Conservation (phyloP, 1,140 invertebrate genomes). For the Papilio machaon region DNA sequence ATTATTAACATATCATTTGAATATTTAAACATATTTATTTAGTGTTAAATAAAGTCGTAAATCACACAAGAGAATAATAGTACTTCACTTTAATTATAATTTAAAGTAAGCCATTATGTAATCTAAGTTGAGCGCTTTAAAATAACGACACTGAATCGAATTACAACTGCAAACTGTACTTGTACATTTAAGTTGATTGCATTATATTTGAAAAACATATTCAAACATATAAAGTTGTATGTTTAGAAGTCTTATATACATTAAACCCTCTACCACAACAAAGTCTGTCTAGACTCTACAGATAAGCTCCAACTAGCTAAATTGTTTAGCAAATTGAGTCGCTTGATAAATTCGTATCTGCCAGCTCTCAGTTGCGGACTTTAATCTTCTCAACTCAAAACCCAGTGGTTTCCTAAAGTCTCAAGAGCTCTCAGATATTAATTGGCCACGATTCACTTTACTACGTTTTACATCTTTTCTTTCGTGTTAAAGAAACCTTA, state of each 20-base stretch:
- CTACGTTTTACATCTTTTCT: background rate
- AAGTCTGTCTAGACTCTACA: background rate
- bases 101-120: background rate
- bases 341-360: constrained; percentile 8
- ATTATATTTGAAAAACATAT: background rate
- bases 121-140: background rate
- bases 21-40: background rate
- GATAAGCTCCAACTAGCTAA: constrained; percentile 9
- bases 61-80: background rate
- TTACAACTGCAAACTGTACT: background rate
- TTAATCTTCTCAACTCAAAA: constrained; percentile 3
- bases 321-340: constrained; percentile 10
- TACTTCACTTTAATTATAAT: background rate
- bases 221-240: no score
- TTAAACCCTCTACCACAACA: background rate
- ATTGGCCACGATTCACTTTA: constrained; percentile 21
- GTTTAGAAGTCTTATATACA: background rate
- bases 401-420: constrained; percentile 7
- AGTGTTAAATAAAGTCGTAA: background rate
- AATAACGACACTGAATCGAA: constrained; percentile 1
- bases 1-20: background rate
- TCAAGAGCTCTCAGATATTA: background rate
- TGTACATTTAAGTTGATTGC: background rate
- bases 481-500: constrained; percentile 21
- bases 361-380: background rate